These are phyloP conservation scores for Gadus chalcogrammus DNA, from an alignment of 2,113 vertebrate species.

Conservation along the genomic window DNA sequence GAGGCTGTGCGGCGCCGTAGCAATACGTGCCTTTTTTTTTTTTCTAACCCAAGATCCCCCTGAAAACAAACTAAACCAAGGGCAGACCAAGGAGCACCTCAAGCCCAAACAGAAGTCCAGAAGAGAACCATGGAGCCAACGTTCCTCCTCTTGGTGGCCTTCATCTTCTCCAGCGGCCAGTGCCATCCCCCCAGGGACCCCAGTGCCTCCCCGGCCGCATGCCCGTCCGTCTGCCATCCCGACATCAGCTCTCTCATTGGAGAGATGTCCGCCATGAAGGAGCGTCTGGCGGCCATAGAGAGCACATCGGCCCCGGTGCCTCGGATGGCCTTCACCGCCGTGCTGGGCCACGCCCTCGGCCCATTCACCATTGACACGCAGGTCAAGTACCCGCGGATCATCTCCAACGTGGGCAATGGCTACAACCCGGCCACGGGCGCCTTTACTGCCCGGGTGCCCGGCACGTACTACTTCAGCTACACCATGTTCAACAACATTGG, in stretches of 20 bases:
- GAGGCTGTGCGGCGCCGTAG: no score
- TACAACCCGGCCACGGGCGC: constrained; percentile 18
- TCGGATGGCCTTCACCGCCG: background rate
- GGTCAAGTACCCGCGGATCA: background rate
- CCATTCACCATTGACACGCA: background rate
- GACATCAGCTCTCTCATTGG: constrained; percentile 43
- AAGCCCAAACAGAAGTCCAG: no score
- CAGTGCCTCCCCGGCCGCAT: background rate
- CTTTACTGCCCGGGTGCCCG: constrained; percentile 10
- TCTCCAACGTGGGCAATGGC: constrained; percentile 6
- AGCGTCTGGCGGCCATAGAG: constrained; percentile 12
- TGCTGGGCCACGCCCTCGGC: background rate
- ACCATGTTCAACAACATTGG: constrained; percentile 10
- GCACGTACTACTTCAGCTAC: constrained; percentile 12
- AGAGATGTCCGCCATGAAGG: constrained; percentile 27
- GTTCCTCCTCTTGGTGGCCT: constrained; percentile 15
- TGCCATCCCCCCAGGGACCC: constrained; percentile 18
- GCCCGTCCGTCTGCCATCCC: constrained; percentile 27
- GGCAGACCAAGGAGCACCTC: no score
- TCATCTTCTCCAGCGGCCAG: constrained; percentile 9
- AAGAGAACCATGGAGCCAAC: background rate
- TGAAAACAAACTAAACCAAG: no score
- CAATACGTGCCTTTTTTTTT: no score
- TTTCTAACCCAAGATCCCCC: no score
- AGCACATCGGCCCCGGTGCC: background rate